Evolutionary conservation across 2,113 vertebrate genomes (phyloP), one percentile per base, ranked within the genome.

Genomic region (Gymnogyps californianus): DNA sequence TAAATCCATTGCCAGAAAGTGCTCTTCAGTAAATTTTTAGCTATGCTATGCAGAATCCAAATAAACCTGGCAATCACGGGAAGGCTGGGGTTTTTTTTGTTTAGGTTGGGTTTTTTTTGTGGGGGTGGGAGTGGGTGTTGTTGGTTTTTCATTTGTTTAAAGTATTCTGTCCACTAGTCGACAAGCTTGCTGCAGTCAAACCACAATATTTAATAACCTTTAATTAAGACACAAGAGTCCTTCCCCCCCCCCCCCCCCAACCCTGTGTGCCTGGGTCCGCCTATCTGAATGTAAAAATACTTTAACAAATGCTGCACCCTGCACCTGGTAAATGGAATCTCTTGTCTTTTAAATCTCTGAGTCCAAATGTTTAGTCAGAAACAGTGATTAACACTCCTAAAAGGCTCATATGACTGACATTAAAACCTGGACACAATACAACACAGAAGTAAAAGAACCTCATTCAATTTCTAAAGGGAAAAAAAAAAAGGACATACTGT

Each of bases 311-410:
- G 49, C 47, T 64, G 40, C 31, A 58, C 42, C 38, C 38, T 93
- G 87, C 49, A 91, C 49, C 72, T 36, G 21, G 47, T 44, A 65
- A 94, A 77, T 57, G 29, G 18, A 75, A 90, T 40, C 46, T 49
- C 58, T 80, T 71, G 47, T 40, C 36, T 90, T 91, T 79, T 46
- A 83, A 91, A 70, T 51, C 70, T 58, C 34, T 0, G 3, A 91
- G 28, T 62, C 82, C 46, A 80, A 88, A 90, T 70, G 69, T 87
- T 96, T 57, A 77, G 38, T 83, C 84, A 91, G 93, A 83, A 95
- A 88, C 62, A 76, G 91, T 74, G 49, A 83, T 83, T 52, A 91
- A 76, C 49, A 34, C 32, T 83, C 64, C 79, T 90, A 58, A 62
- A 74, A 91, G 90, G 75, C 64, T 96, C 82, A 31, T 14, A 25